Evolutionary conservation across 1,140 invertebrate species (phyloP).

Genomic region (Lucilia cuprina): DNA sequence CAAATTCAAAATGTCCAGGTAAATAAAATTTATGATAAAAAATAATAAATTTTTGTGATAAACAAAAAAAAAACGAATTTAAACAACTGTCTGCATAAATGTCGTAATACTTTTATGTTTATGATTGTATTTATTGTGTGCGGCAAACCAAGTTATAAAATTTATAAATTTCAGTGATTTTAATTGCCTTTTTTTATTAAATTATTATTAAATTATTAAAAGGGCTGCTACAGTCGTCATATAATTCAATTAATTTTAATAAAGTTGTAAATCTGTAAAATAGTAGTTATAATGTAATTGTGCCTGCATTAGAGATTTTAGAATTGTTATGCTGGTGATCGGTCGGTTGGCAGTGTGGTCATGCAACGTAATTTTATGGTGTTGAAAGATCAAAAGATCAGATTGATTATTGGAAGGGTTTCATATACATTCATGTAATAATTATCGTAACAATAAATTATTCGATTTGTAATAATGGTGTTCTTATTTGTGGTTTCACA

Average conservation of each 20-base stretch:
- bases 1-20: not conserved
- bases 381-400: not conserved
- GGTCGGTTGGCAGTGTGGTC: too few relatives aligned
- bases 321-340: not conserved
- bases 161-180: not conserved
- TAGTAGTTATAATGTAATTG: not conserved
- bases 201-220: not conserved
- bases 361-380: not conserved
- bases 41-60: not conserved
- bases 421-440: not conserved
- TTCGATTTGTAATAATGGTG: not conserved
- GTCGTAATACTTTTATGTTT: not conserved
- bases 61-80: not conserved
- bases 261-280: not conserved
- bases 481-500: too few relatives aligned
- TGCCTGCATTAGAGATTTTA: not conserved
- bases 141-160: too few relatives aligned
- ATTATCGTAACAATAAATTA: not conserved
- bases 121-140: not conserved
- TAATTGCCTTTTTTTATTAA: not conserved
- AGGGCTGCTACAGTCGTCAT: not conserved
- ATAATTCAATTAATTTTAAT: not conserved
- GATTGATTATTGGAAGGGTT: not conserved
- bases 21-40: not conserved
- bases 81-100: not conserved